Percentiles rank a stretch among this genome's conserved stretches.
Conservation (phyloP, 2,888 invertebrate genomes). For the Pycnomerus fuliginosus region DNA sequence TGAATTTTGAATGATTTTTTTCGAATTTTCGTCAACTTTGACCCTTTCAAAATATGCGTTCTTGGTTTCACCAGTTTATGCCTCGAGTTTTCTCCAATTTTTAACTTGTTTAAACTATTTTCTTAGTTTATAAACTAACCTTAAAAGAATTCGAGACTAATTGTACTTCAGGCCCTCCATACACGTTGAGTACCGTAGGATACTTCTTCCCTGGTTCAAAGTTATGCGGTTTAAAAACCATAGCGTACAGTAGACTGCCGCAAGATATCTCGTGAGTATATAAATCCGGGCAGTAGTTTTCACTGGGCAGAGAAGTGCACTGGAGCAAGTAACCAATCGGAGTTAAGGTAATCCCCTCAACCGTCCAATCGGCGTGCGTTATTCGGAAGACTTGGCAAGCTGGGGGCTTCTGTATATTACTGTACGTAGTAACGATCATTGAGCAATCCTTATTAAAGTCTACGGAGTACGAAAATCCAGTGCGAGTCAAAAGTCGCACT, state of each 20-base stretch:
- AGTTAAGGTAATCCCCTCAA: constrained; percentile 67
- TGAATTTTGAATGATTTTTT: too few relatives aligned
- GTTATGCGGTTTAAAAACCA: constrained; percentile 85
- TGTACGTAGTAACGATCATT: constrained; percentile 79
- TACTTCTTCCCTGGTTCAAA: constrained; percentile 68
- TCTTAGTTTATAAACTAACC: constrained; percentile 53
- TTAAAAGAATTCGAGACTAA: constrained; percentile 94
- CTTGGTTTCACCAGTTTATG: too few relatives aligned
- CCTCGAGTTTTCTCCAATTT: too few relatives aligned
- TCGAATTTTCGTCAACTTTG: too few relatives aligned
- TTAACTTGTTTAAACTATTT: too few relatives aligned
- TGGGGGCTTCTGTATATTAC: constrained; percentile 78
- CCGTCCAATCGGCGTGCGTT: constrained; percentile 65
- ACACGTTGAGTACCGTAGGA: constrained; percentile 94
- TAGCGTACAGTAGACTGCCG: constrained; percentile 76
- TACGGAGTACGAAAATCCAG: constrained; percentile 83
- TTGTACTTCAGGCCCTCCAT: constrained; percentile 98
- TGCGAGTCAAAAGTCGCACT: constrained; percentile 73
- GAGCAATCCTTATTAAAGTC: constrained; percentile 80
- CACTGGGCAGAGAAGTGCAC: constrained; percentile 55
- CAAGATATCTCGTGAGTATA: constrained; percentile 68
- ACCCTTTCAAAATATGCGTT: too few relatives aligned
- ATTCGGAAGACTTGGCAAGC: constrained; percentile 76
- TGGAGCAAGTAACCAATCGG: constrained; percentile 71
- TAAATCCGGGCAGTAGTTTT: constrained; percentile 69